These are phyloP conservation scores for Sycophila texana DNA, from an alignment of 2,888 invertebrate species.

Conservation along the genomic window DNA sequence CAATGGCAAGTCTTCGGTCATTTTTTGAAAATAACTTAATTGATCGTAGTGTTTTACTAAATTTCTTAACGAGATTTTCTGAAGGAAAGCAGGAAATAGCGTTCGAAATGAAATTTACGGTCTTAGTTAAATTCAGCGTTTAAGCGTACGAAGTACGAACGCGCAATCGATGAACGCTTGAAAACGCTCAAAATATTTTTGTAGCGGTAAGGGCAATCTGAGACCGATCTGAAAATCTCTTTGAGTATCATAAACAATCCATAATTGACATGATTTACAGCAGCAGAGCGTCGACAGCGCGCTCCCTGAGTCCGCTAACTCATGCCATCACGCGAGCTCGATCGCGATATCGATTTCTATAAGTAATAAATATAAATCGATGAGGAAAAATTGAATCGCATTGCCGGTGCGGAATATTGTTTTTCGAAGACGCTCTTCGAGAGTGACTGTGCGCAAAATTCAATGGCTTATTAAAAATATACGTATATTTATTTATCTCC, in stretches of 20 bases:
- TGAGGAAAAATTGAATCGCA: conserved; percentile 8
- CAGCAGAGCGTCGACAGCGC: conserved; percentile 42
- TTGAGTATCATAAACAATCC: conserved; percentile 71
- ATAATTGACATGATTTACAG: conserved; percentile 73
- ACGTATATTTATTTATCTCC: neutral
- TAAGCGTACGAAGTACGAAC: conserved; percentile 11
- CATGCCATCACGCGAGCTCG: conserved; percentile 46
- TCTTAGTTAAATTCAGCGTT: neutral
- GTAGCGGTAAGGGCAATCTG: conserved; percentile 53
- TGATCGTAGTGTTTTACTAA: no score
- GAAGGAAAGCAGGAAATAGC: no score
- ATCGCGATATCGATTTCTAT: conserved; percentile 55
- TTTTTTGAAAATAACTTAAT: neutral
- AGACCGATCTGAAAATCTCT: conserved; percentile 56
- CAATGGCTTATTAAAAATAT: conserved; percentile 31
- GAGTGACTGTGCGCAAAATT: conserved; percentile 21
- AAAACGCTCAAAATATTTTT: conserved; percentile 46
- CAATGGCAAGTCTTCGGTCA: neutral
- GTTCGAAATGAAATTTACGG: conserved; percentile 30
- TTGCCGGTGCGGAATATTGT: conserved; percentile 19
- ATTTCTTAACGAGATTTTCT: no score
- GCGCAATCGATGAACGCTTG: conserved; percentile 6
- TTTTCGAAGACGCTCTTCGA: conserved; percentile 4
- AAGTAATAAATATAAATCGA: conserved; percentile 50
- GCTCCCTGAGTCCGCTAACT: neutral